phyloP scores from a whole-genome alignment of 2,797 vertebrate species.

The Alectoris magna region DNA sequence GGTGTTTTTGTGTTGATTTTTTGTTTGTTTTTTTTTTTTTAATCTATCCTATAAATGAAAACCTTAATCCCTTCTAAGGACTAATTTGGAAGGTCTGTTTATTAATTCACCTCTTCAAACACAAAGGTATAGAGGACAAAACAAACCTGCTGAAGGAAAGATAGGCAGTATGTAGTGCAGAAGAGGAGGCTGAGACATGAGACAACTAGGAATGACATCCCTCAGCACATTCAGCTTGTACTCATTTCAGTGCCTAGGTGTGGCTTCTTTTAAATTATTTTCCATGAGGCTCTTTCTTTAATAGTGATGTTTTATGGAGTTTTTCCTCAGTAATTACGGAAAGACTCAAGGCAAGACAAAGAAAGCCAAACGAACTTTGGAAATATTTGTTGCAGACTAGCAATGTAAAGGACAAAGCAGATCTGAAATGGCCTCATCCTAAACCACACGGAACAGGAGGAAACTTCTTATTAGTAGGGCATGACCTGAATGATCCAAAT shows the following conservation, averaged over 20 bases:
- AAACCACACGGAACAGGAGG: not conserved
- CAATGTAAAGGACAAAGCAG: not conserved
- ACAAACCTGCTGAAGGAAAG: not conserved
- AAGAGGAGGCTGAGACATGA: not conserved
- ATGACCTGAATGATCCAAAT: not conserved
- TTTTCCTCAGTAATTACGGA: not conserved
- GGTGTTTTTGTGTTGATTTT: accelerated
- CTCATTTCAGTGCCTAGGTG: accelerated
- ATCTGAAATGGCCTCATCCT: not conserved
- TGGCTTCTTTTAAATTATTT: not conserved
- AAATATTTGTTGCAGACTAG: not conserved
- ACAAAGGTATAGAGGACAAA: not conserved
- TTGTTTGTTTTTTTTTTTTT: not conserved
- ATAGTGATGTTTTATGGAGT: not conserved
- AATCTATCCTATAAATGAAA: not conserved
- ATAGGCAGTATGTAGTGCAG: not conserved
- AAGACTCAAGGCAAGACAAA: not conserved
- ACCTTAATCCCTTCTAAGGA: not conserved
- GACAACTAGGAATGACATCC: not conserved
- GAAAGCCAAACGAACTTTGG: not conserved
- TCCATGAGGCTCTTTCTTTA: not conserved
- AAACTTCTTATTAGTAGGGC: not conserved
- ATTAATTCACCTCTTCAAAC: not conserved
- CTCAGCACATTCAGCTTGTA: accelerated
- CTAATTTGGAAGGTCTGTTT: not conserved